Evolutionary conservation across 1,140 invertebrate genomes (phyloP), one percentile per base, ranked within the genome.

Genomic region (Listronotus oregonensis): DNA sequence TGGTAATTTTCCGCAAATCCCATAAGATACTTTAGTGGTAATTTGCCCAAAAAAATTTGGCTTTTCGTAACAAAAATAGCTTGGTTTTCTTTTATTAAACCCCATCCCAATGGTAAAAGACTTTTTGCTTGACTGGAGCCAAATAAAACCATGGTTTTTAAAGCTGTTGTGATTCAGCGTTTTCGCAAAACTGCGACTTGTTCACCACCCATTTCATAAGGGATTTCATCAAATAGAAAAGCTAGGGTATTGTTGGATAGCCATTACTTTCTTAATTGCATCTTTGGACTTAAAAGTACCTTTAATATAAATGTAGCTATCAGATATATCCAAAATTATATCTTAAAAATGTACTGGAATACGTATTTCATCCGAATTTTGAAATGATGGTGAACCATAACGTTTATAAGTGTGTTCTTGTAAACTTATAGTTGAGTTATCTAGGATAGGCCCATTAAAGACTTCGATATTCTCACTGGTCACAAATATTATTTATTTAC

Each of bases 221-320:
- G 7, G 7, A 14, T 44, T 44, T 44, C 42, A 44, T 44, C 42
- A 18, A 44, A 44, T 8, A 44, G 57, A 39, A 66, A 66, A 15
- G 56, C 47, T 18, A 15, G 10, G n/a, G 34, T 11, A 43, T 66
- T 60, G 14, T 60, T 49, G 7, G 58, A 60, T 6, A 6, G 6
- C 7, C 50, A 50, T n/a, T 12, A 60, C 10, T 6, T 40, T 32
- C 51, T 51, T 17, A 3, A 7, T 27, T 15, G 32, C 7, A 18
- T 62, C 59, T 12, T 31, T 51, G 0, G 34, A 34, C 2, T 32
- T 51, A 17, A 69, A 65, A 67, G 55, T 54, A 32, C 70, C 70
- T 47, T 72, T 67, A 21, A 74, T 68, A 34, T 70, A 74, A 15
- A 71, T 47, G 42, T 51, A 68, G 58, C 71, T 71, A 14, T 71